phyloP scores from a whole-genome alignment of 2,113 vertebrate genomes.

The Colius striatus region DNA sequence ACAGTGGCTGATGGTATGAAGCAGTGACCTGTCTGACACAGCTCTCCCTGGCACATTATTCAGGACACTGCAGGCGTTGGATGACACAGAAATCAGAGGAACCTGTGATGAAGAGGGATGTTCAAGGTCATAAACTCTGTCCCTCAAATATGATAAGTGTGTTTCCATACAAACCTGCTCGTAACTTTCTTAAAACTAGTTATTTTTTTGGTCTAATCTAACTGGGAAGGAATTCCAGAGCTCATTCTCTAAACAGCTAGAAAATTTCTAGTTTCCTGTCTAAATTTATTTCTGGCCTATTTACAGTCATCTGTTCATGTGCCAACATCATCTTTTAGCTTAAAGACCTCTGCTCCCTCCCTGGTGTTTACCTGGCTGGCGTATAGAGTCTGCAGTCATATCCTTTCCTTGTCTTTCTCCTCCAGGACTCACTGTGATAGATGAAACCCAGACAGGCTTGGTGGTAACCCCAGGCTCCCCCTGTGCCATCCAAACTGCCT shows the following conservation, averaged over 20 bases:
- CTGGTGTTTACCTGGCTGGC: constrained; percentile 37
- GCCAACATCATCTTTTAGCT: constrained; percentile 26
- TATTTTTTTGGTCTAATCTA: not conserved
- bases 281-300: constrained; percentile 29
- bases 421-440: not conserved
- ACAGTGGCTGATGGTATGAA: not conserved
- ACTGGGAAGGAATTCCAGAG: not conserved
- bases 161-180: not conserved
- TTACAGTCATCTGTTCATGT: constrained; percentile 3
- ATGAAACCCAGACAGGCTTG: not conserved
- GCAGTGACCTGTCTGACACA: constrained; percentile 17
- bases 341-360: constrained; percentile 33
- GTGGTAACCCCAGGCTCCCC: not conserved
- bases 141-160: not conserved
- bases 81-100: constrained; percentile 3
- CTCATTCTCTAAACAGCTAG: not conserved
- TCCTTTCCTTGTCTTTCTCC: not conserved
- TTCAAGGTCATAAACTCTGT: not conserved
- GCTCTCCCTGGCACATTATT: not conserved
- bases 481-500: not conserved
- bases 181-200: not conserved
- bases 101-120: not conserved
- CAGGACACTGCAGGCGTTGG: not conserved
- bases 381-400: not conserved
- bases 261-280: not conserved